Base-by-base conservation (phyloP, 2,113 vertebrate genomes). In the Garra rufa region DNA sequence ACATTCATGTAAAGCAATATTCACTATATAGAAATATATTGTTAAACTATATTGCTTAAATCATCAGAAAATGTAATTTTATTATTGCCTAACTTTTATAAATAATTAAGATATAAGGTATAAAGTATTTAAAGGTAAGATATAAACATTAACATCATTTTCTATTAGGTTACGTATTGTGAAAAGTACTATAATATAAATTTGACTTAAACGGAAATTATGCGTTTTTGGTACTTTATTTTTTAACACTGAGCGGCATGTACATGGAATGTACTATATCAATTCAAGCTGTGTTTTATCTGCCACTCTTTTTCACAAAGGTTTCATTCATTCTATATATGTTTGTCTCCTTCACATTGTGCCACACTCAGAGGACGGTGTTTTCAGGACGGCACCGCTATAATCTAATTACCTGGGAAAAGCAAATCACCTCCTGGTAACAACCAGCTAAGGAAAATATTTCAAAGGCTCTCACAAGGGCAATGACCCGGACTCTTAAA, bases 381-480 rank as follows among this genome's bases (percentile, higher is more conserved):
- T 80, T 85, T 85, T 55, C 21, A 67, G 44, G 71, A 57, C 61
- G 43, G 4, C 63, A 69, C 34, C 1, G 69, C 24, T 69, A 15
- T 78, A 84, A 81, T 38, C 19, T 15, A 81, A 84, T 57, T 84
- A 76, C 43, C 46, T 84, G 82, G 24, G 24, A 48, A 84, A 75
- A 81, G 81, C 43, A 63, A 81, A 85, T 85, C 57, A 46, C 24
- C 67, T 70, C 76, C 46, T 48, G 38, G 76, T 61, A 85, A 73
- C 76, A 85, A 85, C 67, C 26, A 9, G 50, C 65, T 61, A 85
- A 80, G 65, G 67, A 73, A 85, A 48, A 81, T 43, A 77, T 77
- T 55, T 76, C 34, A 84, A 52, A 50, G 30, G 30, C 76, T 61
- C 65, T 73, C 71, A 77, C 84, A 81, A 76, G 78, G 78, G 10